Conservation (phyloP, 2,888 invertebrate genomes). For the Dexiosoma caninum region DNA sequence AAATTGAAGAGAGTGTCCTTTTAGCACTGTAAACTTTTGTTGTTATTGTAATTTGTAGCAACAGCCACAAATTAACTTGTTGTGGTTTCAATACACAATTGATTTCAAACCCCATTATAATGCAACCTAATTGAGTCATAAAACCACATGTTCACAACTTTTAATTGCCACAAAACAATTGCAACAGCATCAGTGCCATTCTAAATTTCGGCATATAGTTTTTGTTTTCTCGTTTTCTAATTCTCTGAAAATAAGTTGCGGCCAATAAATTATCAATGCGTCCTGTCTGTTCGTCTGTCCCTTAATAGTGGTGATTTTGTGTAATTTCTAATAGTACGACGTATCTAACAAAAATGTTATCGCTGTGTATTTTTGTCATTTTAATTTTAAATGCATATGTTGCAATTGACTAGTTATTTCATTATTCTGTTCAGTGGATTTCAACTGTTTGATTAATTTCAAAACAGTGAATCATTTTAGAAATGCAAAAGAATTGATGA, state of each 20-base stretch:
- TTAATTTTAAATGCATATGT: constrained; percentile 44
- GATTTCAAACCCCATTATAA: constrained; percentile 72
- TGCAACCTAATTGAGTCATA: constrained; percentile 76
- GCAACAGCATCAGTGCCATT: constrained; percentile 31
- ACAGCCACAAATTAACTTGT: constrained; percentile 71
- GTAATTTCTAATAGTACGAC: constrained; percentile 16
- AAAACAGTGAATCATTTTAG: background rate
- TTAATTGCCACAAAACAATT: constrained; percentile 35
- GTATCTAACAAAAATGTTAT: background rate
- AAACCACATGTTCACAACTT: constrained; percentile 77
- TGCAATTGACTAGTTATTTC: constrained; percentile 32
- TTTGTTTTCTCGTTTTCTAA: background rate
- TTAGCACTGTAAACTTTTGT: background rate
- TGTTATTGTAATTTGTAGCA: background rate
- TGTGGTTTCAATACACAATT: constrained; percentile 58
- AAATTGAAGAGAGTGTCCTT: background rate
- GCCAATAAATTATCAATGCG: constrained; percentile 41
- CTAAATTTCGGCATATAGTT: background rate
- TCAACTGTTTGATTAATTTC: background rate
- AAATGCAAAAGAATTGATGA: background rate
- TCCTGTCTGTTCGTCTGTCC: constrained; percentile 5
- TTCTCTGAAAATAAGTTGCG: constrained; percentile 36
- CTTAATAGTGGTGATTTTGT: constrained; percentile 27
- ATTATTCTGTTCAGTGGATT: constrained; percentile 42
- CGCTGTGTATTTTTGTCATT: background rate